Evolutionary conservation across 2,888 invertebrate genomes (phyloP).

Genomic region (Sipunculus nudus): DNA sequence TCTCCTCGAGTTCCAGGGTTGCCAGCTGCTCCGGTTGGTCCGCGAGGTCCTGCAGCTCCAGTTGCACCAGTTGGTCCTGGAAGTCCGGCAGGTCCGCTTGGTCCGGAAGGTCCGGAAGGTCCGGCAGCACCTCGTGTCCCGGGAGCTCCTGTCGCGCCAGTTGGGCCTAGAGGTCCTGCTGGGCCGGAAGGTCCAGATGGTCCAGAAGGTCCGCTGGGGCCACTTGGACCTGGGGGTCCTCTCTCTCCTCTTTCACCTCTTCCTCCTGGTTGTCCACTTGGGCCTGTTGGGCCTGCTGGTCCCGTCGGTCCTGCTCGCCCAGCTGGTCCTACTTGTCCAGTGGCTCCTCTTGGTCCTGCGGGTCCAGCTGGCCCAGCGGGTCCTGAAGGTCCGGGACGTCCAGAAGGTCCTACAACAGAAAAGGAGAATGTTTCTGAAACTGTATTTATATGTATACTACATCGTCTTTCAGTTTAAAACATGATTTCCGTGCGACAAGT

Average conservation of each 20-base stretch:
- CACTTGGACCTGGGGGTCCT: conserved; percentile 6
- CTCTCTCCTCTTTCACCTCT: no score
- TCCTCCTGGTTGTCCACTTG: no score
- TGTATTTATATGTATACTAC: no score
- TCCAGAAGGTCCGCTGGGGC: conserved; percentile 14
- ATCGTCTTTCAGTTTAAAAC: no score
- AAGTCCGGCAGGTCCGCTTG: conserved; percentile 24
- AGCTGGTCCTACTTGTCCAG: conserved; percentile 16
- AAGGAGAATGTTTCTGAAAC: no score
- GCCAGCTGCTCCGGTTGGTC: conserved; percentile 9
- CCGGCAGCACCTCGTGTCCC: conserved; percentile 26
- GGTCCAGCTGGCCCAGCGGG: conserved; percentile 23
- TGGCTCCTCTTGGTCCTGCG: conserved; percentile 13
- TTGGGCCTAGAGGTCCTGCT: conserved; percentile 10
- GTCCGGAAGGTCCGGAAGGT: conserved; percentile 3
- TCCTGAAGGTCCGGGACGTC: conserved; percentile 13
- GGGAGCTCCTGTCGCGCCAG: conserved; percentile 16
- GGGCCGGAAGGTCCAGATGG: conserved; percentile 21
- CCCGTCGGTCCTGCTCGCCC: conserved; percentile 26
- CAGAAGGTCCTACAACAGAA: neutral
- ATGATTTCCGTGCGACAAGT: no score
- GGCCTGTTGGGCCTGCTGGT: conserved; percentile 4
- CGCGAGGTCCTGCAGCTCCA: conserved; percentile 21
- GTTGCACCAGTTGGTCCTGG: conserved; percentile 25
- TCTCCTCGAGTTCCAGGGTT: conserved; percentile 4